Evolutionary conservation across 2,797 vertebrate species (phyloP), one percentile per base, ranked within the genome.

Genomic region (Pseudomugil tenellus): DNA sequence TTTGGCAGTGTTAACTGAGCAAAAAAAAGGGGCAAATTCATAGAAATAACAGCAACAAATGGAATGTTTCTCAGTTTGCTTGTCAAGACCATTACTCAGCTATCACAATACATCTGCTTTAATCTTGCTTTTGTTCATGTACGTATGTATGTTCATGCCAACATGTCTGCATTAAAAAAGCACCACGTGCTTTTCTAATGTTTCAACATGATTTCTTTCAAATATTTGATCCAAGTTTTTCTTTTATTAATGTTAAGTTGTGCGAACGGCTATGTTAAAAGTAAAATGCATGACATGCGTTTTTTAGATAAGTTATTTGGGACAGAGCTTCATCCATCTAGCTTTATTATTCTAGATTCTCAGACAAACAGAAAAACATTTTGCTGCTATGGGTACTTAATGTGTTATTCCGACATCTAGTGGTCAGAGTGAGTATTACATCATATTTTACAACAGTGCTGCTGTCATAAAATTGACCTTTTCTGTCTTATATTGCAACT

Each of bases 401-500:
- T 14, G 26, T 41, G 7, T 8, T 58, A 12, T 29, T 14, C 49
- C 4, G 25, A 29, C 25, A 63, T 63, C 49, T 53, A 10, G 49
- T 63, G 49, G 49, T n/a, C 21, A 29, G 37, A 63, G 25, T 17
- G 16, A 63, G 61, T 13, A 63, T 37, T 39, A 53, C 49, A 53
- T 19, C 6, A 17, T 14, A 19, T 53, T 3, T 37, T 17, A 8
- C 2, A 46, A 10, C 41, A 43, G 17, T 2, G 8, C 41, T 46
- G 19, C 41, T n/a, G n/a, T 46, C 10, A 21, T 46, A 6, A 46
- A 21, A n/a, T 46, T 46, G 17, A 39, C 37, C 16, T 39, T 1
- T 14, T 39, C 11, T n/a, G 5, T 19, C 37, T 6, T 17, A 41
- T 41, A 19, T 19, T 41, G 16, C 16, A 43, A 43, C 7, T 7